Base-by-base conservation (phyloP, 2,888 invertebrate genomes). In the Protodeltote pygarga region DNA sequence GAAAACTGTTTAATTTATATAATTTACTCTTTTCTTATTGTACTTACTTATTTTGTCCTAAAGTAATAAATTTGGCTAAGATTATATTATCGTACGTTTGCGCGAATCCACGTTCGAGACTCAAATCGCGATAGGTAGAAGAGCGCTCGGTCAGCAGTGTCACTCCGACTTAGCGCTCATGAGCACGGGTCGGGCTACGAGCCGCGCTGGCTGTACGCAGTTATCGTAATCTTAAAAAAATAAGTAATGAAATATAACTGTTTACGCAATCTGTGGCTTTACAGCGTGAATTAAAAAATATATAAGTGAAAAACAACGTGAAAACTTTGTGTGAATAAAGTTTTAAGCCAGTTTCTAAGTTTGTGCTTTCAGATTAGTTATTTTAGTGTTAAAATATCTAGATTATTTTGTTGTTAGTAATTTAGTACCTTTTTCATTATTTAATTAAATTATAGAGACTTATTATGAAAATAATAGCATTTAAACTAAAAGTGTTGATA, bases 131-230 rank as follows among this genome's bases (percentile, higher is more conserved):
- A 67, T 65, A 60, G 68, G 65, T 65, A 60, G 68, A 64, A 65
- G 65, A 72, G 65, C 76, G 75, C 14, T 52, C 68, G 51, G 67
- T 58, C 59, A 65, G 65, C 76, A 77, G 76, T 80, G 70, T 73
- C 65, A 67, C 68, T 70, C 63, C 59, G 71, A 50, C 77, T 19
- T 49, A 44, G 68, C 73, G 46, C 60, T 41, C 50, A 51, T 41
- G 45, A 53, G 65, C 70, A 71, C 76, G 72, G 49, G 42, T 64
- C 68, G 45, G 39, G 23, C 51, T n/a, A n/a, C n/a, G n/a, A 17
- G 27, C 25, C 44, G 31, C 39, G 32, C 46, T 39, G 50, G 44
- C 44, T 20, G 40, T 32, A 40, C 48, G 48, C 35, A 45, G 39
- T 23, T 45, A 14, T 58, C 65, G 70, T 52, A 54, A 47, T 17